These are phyloP conservation scores for Blastobasis lacticolella DNA, from an alignment of 2,888 invertebrate genomes.

Conservation along the genomic window DNA sequence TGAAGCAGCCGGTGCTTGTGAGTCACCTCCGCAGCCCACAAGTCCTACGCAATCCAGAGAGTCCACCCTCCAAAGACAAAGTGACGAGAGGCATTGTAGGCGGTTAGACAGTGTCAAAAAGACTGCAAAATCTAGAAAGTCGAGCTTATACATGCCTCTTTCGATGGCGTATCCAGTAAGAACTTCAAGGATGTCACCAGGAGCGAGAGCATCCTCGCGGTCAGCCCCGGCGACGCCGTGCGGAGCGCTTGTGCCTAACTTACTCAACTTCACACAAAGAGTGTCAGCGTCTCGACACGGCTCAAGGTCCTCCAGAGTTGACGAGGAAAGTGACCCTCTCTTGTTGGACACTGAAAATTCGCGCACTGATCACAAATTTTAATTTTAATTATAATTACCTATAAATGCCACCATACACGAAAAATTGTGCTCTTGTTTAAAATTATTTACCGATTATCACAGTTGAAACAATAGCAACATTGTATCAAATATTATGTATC, in stretches of 20 bases:
- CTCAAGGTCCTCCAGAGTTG: slow-evolving; percentile 56
- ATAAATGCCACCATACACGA: no score
- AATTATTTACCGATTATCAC: neutral
- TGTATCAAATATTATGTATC: no score
- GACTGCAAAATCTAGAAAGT: slow-evolving; percentile 65
- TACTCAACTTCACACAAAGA: slow-evolving; percentile 76
- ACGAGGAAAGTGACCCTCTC: slow-evolving; percentile 77
- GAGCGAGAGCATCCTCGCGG: slow-evolving; percentile 78
- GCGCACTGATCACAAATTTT: slow-evolving; percentile 57
- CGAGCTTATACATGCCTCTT: slow-evolving; percentile 82
- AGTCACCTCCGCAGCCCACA: slow-evolving; percentile 87
- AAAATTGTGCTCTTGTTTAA: no score
- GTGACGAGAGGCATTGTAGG: slow-evolving; percentile 70
- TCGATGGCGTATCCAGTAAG: slow-evolving; percentile 48
- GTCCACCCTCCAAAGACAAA: slow-evolving; percentile 78
- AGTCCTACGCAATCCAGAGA: slow-evolving; percentile 85
- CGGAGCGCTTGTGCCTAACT: slow-evolving; percentile 78
- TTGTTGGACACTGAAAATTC: slow-evolving; percentile 61
- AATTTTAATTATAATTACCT: slow-evolving; percentile 10
- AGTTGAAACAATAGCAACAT: no score
- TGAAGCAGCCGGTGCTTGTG: slow-evolving; percentile 40
- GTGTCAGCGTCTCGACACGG: slow-evolving; percentile 66
- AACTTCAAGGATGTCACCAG: slow-evolving; percentile 49
- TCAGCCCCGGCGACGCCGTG: slow-evolving; percentile 89
- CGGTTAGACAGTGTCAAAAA: slow-evolving; percentile 47